Evolutionary conservation across 30 jellyfish, hydroid and myxozoan species (phyloP).

Genomic region (Aurelia aurita complex sp. Pacific): DNA sequence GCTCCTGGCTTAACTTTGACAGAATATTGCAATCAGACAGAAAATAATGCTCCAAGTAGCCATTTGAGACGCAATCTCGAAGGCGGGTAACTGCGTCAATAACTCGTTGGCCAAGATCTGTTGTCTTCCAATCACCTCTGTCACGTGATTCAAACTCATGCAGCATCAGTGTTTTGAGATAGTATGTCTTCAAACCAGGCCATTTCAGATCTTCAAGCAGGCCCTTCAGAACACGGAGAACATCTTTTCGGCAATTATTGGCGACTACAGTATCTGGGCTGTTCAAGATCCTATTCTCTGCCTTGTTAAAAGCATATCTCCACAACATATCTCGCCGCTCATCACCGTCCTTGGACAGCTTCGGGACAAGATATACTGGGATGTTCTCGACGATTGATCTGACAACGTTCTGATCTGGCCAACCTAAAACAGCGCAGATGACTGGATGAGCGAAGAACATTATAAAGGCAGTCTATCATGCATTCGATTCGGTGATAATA

Average conservation of each 20-base stretch:
- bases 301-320: slow-evolving; percentile 34
- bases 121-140: slow-evolving; percentile 9
- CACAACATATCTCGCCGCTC: slow-evolving; percentile 12
- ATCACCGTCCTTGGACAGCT: slow-evolving; percentile 1
- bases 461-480: too few relatives aligned
- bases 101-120: slow-evolving; percentile 17
- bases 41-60: slow-evolving; percentile 13
- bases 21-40: slow-evolving; percentile 20
- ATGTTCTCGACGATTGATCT: background rate
- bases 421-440: too few relatives aligned
- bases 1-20: background rate
- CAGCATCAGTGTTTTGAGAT: slow-evolving; percentile 26
- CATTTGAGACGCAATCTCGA: background rate
- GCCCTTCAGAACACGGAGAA: slow-evolving; percentile 27
- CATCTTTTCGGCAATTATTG: slow-evolving; percentile 18
- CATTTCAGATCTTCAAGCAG: slow-evolving; percentile 12
- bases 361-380: slow-evolving; percentile 24
- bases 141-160: slow-evolving; percentile 21
- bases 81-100: slow-evolving; percentile 3
- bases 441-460: too few relatives aligned
- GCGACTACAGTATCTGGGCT: background rate
- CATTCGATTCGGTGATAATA: too few relatives aligned
- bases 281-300: background rate
- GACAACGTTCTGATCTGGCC: slow-evolving; percentile 1
- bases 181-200: slow-evolving; percentile 24